Conservation (phyloP, 2,113 vertebrate genomes). For the Pteruthius melanotis region DNA sequence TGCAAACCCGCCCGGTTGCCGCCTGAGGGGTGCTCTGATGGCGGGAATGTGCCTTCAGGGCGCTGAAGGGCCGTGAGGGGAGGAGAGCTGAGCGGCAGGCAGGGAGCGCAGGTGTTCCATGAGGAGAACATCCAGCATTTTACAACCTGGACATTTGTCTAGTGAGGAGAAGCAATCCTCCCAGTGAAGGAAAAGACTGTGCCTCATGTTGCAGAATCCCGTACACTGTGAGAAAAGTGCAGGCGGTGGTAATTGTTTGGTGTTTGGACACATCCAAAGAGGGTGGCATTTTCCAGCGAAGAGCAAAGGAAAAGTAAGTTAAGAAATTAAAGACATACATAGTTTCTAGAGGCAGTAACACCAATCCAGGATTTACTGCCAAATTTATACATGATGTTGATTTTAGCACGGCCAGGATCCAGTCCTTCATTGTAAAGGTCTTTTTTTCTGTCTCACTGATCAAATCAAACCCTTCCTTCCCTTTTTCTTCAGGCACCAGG, state of each 20-base stretch:
- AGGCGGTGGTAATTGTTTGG: fast-evolving
- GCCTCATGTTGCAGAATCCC: not conserved
- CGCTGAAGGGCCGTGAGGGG: not conserved
- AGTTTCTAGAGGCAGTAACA: not conserved
- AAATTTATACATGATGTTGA: not conserved
- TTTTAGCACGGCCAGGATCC: not conserved
- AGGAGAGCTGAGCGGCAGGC: not conserved
- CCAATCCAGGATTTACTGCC: not conserved
- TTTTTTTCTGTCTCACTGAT: not conserved
- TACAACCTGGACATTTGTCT: fast-evolving
- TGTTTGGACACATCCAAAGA: not conserved
- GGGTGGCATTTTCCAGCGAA: not conserved
- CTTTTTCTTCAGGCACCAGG: not conserved
- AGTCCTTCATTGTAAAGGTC: not conserved
- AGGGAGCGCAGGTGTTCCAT: not conserved
- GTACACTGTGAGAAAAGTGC: not conserved
- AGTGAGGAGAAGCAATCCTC: fast-evolving
- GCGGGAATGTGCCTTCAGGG: not conserved
- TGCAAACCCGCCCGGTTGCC: fast-evolving
- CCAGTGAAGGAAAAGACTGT: not conserved
- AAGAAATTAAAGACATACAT: fast-evolving
- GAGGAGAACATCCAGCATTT: fast-evolving
- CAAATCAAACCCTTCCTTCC: not conserved
- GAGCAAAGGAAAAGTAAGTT: not conserved
- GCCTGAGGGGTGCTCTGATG: fast-evolving